phyloP scores from a whole-genome alignment of 2,888 invertebrate genomes.

The Esperia sulphurella region DNA sequence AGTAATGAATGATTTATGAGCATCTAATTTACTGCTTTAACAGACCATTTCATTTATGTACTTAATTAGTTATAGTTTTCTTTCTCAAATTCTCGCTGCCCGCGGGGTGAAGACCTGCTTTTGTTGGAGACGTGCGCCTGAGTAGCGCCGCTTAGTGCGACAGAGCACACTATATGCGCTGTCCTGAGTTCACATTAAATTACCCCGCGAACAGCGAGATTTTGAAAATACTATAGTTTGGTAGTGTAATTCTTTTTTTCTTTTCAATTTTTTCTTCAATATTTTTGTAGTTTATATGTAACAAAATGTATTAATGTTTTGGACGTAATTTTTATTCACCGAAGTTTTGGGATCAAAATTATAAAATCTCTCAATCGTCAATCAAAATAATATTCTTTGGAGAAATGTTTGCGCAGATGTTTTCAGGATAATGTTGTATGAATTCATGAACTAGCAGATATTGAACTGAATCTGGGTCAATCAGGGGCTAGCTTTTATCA shows the following conservation, averaged over 20 bases:
- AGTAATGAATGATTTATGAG: too few species aligned
- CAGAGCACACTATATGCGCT: too few species aligned
- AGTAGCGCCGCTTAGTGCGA: too few species aligned
- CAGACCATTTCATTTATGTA: conserved; percentile 51
- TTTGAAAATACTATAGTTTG: conserved; percentile 34
- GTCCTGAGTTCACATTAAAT: too few species aligned
- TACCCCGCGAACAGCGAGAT: too few species aligned
- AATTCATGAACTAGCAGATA: too few species aligned
- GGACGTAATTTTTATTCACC: not conserved
- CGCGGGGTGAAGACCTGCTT: too few species aligned
- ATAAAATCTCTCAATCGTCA: conserved; percentile 33
- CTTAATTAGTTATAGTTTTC: conserved; percentile 64
- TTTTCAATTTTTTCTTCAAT: not conserved
- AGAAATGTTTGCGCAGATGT: not conserved
- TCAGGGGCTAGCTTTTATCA: too few species aligned
- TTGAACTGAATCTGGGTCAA: too few species aligned
- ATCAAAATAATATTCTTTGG: conserved; percentile 31
- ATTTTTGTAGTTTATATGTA: not conserved
- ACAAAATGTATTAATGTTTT: not conserved
- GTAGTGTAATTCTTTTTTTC: conserved; percentile 25
- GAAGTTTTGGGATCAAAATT: conserved; percentile 68
- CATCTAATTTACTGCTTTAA: conserved; percentile 25
- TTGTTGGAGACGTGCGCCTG: too few species aligned
- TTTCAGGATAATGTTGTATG: not conserved
- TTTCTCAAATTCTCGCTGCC: conserved; percentile 5